Evolutionary conservation across 2,888 invertebrate genomes (phyloP).

Genomic region (Neria commutata): DNA sequence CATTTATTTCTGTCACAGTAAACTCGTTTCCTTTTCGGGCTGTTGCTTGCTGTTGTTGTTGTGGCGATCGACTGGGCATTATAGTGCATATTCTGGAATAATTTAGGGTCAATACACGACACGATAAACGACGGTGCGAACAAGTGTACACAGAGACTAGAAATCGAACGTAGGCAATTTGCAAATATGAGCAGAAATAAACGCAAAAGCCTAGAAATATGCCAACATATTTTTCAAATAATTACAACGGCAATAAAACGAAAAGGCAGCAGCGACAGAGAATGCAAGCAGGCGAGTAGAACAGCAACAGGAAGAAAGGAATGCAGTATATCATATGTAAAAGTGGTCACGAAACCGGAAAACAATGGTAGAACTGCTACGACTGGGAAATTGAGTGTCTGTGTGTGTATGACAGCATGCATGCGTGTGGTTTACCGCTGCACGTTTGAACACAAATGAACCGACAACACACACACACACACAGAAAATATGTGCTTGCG

Average conservation of each 20-base stretch:
- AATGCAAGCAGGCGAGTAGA: background rate
- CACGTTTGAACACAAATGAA: too few relatives aligned
- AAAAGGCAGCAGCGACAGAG: background rate
- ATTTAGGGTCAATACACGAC: too few relatives aligned
- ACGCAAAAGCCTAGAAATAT: background rate
- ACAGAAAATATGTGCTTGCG: background rate
- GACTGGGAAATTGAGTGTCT: slow-evolving; percentile 4
- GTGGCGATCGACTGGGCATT: too few relatives aligned
- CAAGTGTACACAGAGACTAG: too few relatives aligned
- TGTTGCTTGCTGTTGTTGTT: too few relatives aligned
- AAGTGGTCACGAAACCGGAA: background rate
- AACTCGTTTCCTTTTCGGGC: too few relatives aligned
- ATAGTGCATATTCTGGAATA: too few relatives aligned
- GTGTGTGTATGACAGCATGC: background rate
- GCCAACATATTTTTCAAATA: background rate
- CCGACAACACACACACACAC: too few relatives aligned
- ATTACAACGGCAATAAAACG: background rate
- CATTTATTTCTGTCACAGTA: too few relatives aligned
- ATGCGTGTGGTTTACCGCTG: too few relatives aligned
- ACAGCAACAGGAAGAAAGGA: background rate
- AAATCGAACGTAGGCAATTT: too few relatives aligned
- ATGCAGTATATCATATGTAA: slow-evolving; percentile 1
- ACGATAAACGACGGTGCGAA: too few relatives aligned
- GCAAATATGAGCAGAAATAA: slow-evolving; percentile 1
- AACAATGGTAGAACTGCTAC: slow-evolving; percentile 4